A percentile compares a stretch with the other conserved stretches of the same genome.
These are phyloP conservation scores for Stichodactyla mertensii DNA, from an alignment of 64 coral and sea anemone genomes.

Conservation along the genomic window DNA sequence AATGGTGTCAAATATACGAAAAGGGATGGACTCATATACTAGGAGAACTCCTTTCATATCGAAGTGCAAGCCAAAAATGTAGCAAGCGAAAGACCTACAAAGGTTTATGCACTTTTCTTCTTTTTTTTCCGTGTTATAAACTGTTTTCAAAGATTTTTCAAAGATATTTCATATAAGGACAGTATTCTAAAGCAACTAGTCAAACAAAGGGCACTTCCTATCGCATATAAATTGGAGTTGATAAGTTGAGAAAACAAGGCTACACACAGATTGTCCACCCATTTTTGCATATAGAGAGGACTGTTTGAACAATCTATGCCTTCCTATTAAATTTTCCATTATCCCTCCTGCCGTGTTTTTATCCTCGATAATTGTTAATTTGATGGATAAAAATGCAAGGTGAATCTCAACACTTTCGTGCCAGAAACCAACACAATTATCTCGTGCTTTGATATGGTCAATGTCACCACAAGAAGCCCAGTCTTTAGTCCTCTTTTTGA, in stretches of 20 bases:
- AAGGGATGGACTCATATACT: not conserved
- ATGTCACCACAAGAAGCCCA: not conserved
- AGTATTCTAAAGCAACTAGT: not conserved
- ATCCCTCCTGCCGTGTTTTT: not conserved
- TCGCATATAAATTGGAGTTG: not conserved
- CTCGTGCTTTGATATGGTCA: not conserved
- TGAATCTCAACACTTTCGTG: not conserved
- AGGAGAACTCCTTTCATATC: no score
- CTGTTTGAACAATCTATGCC: not conserved
- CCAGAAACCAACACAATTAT: not conserved
- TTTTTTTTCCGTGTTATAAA: no score
- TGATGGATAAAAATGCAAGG: not conserved
- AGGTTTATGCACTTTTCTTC: no score
- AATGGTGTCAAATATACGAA: not conserved
- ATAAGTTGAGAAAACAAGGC: not conserved
- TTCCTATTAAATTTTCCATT: not conserved
- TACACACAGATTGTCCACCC: not conserved
- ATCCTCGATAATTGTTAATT: not conserved
- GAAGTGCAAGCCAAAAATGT: no score
- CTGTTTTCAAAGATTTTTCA: no score
- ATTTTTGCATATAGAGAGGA: not conserved
- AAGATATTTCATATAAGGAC: not conserved
- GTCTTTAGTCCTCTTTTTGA: no score
- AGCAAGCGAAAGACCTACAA: no score
- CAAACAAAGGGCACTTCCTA: not conserved